Evolutionary conservation across 2,113 vertebrate species (phyloP).

Genomic region (Forbesichthys papilliferus): DNA sequence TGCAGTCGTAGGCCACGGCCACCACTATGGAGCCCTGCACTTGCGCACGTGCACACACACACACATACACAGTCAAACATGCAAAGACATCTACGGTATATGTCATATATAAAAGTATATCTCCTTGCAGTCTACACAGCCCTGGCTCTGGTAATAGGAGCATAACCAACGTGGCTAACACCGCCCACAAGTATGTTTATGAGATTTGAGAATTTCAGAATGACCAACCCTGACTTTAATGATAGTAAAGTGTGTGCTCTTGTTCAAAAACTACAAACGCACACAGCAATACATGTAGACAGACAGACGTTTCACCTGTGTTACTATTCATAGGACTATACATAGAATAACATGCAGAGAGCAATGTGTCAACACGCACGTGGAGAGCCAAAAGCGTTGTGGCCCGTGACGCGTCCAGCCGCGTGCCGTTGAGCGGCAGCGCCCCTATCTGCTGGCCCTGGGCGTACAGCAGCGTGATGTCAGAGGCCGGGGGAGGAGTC

Average conservation of each 20-base stretch:
- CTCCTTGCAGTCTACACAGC: too few species aligned
- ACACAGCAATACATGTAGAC: too few species aligned
- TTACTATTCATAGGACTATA: too few species aligned
- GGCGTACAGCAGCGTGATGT: slow-evolving; percentile 88
- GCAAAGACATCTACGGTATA: neutral
- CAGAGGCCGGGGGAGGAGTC: slow-evolving; percentile 72
- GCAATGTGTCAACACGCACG: slow-evolving; percentile 69
- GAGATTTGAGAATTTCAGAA: too few species aligned
- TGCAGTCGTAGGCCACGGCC: slow-evolving; percentile 91
- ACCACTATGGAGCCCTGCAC: slow-evolving; percentile 94
- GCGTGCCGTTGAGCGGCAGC: slow-evolving; percentile 87
- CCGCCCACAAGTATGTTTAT: too few species aligned
- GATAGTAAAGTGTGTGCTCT: too few species aligned
- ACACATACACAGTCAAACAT: neutral
- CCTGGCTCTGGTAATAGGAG: too few species aligned
- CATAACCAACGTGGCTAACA: too few species aligned
- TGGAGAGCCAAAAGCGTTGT: slow-evolving; percentile 88
- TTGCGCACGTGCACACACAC: slow-evolving; percentile 4
- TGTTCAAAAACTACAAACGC: too few species aligned
- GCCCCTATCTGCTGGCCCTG: slow-evolving; percentile 95
- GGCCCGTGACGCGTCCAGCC: slow-evolving; percentile 79
- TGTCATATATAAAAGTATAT: neutral
- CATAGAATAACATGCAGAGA: too few species aligned
- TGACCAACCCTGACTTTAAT: too few species aligned
- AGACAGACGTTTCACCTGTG: too few species aligned